Conservation (phyloP, 2,113 vertebrate species). For the Ctenomys sociabilis region DNA sequence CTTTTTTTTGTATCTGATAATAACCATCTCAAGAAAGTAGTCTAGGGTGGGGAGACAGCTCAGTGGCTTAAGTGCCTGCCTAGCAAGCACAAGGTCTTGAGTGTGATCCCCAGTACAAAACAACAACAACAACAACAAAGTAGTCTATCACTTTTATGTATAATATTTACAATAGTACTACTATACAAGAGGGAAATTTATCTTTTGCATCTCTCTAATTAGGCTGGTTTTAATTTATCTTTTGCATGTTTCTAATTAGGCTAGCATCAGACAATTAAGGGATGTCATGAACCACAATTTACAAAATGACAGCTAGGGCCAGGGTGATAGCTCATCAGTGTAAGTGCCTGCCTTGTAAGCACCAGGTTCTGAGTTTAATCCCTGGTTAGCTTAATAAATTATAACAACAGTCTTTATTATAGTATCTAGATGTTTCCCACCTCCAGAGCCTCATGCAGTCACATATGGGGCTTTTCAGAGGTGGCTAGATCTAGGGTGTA, state of each 20-base stretch:
- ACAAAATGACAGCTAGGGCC: not conserved
- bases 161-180: not conserved
- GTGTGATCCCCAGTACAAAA: too few relatives aligned
- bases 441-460: not conserved
- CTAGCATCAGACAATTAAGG: conserved; percentile 7
- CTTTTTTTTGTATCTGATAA: conserved; percentile 19
- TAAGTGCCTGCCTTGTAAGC: too few relatives aligned
- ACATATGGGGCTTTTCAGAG: not conserved
- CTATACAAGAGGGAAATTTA: conserved; percentile 15
- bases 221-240: conserved; percentile 14
- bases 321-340: too few relatives aligned
- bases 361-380: too few relatives aligned
- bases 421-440: not conserved
- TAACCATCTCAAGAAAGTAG: conserved; percentile 10
- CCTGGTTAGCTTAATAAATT: not conserved
- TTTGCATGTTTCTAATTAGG: not conserved
- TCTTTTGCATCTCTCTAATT: not conserved
- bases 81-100: too few relatives aligned
- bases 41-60: not conserved
- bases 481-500: not conserved
- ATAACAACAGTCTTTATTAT: not conserved
- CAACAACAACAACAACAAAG: not conserved
- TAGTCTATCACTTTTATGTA: not conserved
- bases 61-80: too few relatives aligned
- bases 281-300: not conserved